Base-by-base conservation (phyloP, 2,797 vertebrate species). In the Phataginus tricuspis region DNA sequence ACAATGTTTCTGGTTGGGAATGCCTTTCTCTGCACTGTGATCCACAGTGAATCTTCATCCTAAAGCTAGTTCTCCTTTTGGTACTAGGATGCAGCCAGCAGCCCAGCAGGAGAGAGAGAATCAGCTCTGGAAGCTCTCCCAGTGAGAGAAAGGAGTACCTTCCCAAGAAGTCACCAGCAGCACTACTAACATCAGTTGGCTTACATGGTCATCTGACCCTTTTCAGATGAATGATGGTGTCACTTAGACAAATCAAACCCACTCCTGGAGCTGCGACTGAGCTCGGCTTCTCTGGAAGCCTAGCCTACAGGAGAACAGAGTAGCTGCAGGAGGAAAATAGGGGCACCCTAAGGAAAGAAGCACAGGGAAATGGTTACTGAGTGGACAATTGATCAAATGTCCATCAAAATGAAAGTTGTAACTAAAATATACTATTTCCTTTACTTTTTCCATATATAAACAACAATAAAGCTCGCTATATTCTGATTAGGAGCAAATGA, bases 301-400 rank as follows among this genome's bases (percentile, higher is more conserved):
- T 13, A 34, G 2, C 15, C 34, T 21, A 3, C 1, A 10, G 19
- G 34, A 45, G 19, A 34, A 25, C 19, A 79, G 23, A 72, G 51
- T 0, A 27, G 29, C 3, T 39, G 0, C 1, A 27, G 7, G 55
- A 55, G 71, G 23, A 72, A 57, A 59, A 7, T 0, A 19, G 55
- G n/a, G 6, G 1, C 2, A 31, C 4, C 4, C 0, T 11, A 23
- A 31, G n/a, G 18, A 21, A 59, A 79, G 31, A 34, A 15, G 12
- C 13, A 15, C 45, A 55, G 5, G 3, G 8, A 29, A 9, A 31
- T 7, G 7, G 63, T 39, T 25, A 14, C 8, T 29, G 3, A 13
- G 2, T 0, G 49, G 13, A 18, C 2, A 57, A 2, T 42, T 49
- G 31, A 31, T 25, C 42, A 25, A 25, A 1, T 2, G 25, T 29